phyloP scores from a whole-genome alignment of 2,113 vertebrate species.

The Myotis brandtii region DNA sequence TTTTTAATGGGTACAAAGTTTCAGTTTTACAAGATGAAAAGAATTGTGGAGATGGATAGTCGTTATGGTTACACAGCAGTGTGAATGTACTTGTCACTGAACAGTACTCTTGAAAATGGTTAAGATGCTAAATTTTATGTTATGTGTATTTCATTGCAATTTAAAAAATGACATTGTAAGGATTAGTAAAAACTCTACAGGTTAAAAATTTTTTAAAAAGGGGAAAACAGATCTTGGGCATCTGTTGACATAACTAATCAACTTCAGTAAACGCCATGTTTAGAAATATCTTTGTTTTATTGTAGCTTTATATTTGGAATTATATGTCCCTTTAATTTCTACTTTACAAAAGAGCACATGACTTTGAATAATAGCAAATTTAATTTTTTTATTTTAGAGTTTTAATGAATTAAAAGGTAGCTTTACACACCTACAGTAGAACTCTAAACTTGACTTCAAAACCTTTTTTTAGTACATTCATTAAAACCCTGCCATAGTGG shows the following conservation, averaged over 20 bases:
- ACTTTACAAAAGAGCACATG: background rate
- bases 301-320: background rate
- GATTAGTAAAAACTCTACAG: background rate
- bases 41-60: background rate
- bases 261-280: background rate
- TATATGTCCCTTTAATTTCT: background rate
- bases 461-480: background rate
- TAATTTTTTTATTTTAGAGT: background rate
- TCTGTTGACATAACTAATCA: background rate
- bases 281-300: background rate
- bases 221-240: background rate
- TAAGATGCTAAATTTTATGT: background rate
- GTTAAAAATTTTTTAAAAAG: background rate
- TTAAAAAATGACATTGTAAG: background rate
- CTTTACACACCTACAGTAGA: background rate
- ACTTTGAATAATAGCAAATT: conserved; percentile 6
- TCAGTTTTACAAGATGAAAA: background rate
- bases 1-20: background rate
- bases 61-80: background rate
- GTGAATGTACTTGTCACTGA: background rate
- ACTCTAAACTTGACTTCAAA: background rate
- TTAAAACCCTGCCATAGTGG: background rate
- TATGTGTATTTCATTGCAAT: background rate
- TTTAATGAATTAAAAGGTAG: background rate
- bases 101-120: background rate